Conservation (phyloP, 2,797 vertebrate genomes). For the Cynopterus sphinx region DNA sequence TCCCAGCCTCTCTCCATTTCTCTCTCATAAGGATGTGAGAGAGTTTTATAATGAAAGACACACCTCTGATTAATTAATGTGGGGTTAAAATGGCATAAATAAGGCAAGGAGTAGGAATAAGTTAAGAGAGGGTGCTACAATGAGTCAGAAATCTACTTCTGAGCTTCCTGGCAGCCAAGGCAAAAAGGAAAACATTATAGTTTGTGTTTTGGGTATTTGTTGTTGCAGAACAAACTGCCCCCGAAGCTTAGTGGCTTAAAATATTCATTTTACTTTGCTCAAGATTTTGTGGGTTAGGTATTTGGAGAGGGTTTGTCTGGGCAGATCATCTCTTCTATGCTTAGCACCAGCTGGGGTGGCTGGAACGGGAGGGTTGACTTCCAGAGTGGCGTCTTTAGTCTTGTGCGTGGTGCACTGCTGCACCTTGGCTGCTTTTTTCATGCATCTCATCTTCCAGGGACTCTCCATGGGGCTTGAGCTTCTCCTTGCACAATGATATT, state of each 20-base stretch:
- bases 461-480: not conserved
- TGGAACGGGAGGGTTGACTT: not conserved
- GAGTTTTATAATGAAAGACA: not conserved
- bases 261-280: not conserved
- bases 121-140: not conserved
- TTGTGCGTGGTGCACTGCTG: not conserved
- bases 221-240: not conserved
- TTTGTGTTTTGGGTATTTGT: not conserved
- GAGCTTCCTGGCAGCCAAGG: conserved; percentile 33
- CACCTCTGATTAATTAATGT: not conserved
- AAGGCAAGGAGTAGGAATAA: not conserved
- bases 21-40: not conserved
- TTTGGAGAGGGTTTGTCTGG: not conserved
- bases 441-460: not conserved
- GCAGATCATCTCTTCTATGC: not conserved
- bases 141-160: not conserved
- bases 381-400: not conserved
- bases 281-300: not conserved
- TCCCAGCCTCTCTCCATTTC: not conserved
- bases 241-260: not conserved
- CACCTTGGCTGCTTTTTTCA: not conserved
- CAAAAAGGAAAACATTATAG: not conserved
- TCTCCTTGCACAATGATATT: not conserved
- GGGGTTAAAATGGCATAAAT: not conserved
- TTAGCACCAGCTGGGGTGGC: not conserved